Evolutionary conservation across 35 echinoderm and acorn worm genomes (phyloP).

Genomic region (Lytechinus variegatus): DNA sequence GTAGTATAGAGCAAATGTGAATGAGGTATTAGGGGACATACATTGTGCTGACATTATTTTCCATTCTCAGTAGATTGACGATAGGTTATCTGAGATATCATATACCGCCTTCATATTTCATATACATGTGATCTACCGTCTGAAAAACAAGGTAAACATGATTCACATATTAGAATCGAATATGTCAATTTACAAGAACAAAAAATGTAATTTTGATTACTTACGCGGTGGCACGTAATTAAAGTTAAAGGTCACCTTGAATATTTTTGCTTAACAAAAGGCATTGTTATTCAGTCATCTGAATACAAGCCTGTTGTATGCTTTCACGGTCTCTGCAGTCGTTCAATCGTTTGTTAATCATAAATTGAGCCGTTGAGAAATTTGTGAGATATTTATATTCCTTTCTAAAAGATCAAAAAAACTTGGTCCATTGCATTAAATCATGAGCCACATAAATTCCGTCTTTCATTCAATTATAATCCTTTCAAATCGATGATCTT

Average conservation of each 20-base stretch:
- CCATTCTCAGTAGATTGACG: no score
- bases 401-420: background rate
- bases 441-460: background rate
- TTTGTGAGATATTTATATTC: background rate
- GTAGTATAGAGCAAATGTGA: no score
- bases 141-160: background rate
- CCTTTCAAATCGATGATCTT: background rate
- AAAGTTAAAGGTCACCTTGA: background rate
- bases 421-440: background rate
- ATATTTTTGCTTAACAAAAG: background rate
- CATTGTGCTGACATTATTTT: no score
- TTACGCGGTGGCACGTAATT: background rate
- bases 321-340: no score
- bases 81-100: no score
- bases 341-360: no score
- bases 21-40: no score
- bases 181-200: no score
- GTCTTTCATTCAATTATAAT: background rate
- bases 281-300: background rate
- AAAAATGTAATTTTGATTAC: background rate
- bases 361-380: background rate
- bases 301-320: no score
- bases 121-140: background rate
- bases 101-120: no score
- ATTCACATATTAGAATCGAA: background rate